A percentile compares a stretch with the other conserved stretches of the same genome.
Evolutionary conservation across 2,797 vertebrate genomes (phyloP).

Genomic region (Muscicapa comitata): DNA sequence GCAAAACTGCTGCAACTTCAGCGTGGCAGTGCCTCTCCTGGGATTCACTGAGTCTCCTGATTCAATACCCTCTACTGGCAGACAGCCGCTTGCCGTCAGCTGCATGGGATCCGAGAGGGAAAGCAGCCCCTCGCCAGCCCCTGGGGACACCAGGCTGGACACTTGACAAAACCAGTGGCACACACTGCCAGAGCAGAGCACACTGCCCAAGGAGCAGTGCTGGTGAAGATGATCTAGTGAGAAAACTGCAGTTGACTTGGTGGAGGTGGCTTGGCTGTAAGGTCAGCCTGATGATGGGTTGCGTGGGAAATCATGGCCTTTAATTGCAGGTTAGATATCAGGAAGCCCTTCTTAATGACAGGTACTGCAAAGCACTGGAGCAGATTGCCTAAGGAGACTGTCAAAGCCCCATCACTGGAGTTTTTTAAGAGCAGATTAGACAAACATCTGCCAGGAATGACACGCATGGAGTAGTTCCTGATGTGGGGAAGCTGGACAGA

Average conservation of each 20-base stretch:
- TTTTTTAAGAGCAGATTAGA: constrained; percentile 17
- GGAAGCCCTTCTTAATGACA: constrained; percentile 32
- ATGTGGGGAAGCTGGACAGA: not conserved
- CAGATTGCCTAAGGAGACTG: constrained; percentile 55
- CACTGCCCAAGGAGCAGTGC: rapidly evolving
- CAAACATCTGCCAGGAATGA: constrained; percentile 45
- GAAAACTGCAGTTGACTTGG: not conserved
- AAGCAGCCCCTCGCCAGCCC: not conserved
- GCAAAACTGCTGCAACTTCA: constrained; percentile 22
- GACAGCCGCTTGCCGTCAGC: not conserved
- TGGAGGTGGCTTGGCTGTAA: not conserved
- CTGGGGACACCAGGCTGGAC: not conserved
- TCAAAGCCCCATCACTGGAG: constrained; percentile 28
- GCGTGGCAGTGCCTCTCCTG: not conserved
- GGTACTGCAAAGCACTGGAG: not conserved
- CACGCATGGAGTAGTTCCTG: not conserved
- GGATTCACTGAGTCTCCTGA: constrained; percentile 1
- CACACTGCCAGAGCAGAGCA: not conserved
- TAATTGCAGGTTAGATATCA: constrained; percentile 43
- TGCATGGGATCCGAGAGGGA: not conserved
- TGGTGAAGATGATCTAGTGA: not conserved
- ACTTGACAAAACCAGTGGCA: not conserved
- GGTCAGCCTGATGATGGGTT: not conserved
- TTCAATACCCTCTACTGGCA: constrained; percentile 15
- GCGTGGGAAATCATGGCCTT: not conserved